Evolutionary conservation across 2,888 invertebrate genomes (phyloP).

Genomic region (Parelbella ahira): DNA sequence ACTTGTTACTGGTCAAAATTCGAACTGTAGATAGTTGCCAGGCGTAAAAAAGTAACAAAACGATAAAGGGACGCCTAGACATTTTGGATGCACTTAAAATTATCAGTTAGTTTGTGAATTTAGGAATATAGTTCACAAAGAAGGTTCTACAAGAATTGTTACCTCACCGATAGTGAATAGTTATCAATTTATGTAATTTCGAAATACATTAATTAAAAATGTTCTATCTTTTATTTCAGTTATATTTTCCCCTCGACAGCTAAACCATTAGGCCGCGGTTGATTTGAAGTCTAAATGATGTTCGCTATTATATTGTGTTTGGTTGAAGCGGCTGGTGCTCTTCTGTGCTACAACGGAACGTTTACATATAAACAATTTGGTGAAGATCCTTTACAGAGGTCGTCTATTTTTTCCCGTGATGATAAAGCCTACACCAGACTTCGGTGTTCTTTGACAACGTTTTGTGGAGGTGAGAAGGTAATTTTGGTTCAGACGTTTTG

Average conservation of each 20-base stretch:
- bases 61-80: conserved; percentile 28
- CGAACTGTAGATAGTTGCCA: conserved; percentile 6
- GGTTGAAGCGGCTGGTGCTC: conserved; percentile 32
- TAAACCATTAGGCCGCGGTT: conserved; percentile 14
- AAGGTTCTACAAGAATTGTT: conserved; percentile 72
- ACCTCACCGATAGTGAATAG: conserved; percentile 78
- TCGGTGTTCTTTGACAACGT: conserved; percentile 42
- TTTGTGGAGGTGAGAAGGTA: conserved; percentile 18
- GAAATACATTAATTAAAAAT: conserved; percentile 66
- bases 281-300: not conserved
- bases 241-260: not conserved
- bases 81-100: conserved; percentile 57
- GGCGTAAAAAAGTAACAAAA: conserved; percentile 13
- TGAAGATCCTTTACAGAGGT: conserved; percentile 51
- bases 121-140: conserved; percentile 62
- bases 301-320: conserved; percentile 8
- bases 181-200: conserved; percentile 72
- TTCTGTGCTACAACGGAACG: conserved; percentile 66
- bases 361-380: conserved; percentile 45
- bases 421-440: conserved; percentile 31
- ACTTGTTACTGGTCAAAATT: conserved; percentile 22
- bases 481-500: too few relatives aligned
- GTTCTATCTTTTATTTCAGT: conserved; percentile 11
- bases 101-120: conserved; percentile 64
- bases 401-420: conserved; percentile 35